Conservation (phyloP, 2,797 vertebrate genomes). For the Gallinago nigripennis region DNA sequence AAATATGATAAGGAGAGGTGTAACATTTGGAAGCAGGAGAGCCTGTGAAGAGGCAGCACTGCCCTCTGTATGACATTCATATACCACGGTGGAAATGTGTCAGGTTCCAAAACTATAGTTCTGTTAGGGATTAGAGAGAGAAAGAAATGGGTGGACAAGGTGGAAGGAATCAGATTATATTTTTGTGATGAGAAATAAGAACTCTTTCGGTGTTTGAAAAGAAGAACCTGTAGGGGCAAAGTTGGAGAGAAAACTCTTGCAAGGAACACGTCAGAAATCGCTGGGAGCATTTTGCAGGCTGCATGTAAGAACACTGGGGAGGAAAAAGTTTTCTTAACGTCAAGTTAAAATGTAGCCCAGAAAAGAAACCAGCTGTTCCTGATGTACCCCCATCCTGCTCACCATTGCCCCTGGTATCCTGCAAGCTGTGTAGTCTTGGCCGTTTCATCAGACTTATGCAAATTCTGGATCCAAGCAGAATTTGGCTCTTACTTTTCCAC, state of each 20-base stretch:
- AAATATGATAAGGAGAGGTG: not conserved
- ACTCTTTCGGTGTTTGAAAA: not conserved
- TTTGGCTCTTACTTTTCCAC: not conserved
- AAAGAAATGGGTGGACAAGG: not conserved
- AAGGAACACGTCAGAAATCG: not conserved
- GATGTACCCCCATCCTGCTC: not conserved
- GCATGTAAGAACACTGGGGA: not conserved
- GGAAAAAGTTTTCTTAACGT: not conserved
- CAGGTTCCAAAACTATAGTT: constrained; percentile 49
- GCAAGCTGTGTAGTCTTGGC: not conserved
- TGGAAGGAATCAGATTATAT: not conserved
- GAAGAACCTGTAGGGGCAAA: not conserved
- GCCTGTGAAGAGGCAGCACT: constrained; percentile 46
- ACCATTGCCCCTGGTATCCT: not conserved
- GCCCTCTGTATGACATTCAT: constrained; percentile 60
- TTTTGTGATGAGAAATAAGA: not conserved
- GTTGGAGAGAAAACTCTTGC: not conserved
- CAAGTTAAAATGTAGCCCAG: not conserved
- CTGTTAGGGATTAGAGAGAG: constrained; percentile 26
- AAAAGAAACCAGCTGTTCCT: not conserved
- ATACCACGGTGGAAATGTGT: constrained; percentile 24
- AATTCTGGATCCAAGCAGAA: not conserved
- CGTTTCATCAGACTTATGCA: not conserved
- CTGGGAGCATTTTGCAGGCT: not conserved
- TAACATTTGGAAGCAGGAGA: constrained; percentile 47